These are phyloP conservation scores for Aspidiotus rigidus DNA, from an alignment of 2,888 invertebrate genomes.

Conservation along the genomic window DNA sequence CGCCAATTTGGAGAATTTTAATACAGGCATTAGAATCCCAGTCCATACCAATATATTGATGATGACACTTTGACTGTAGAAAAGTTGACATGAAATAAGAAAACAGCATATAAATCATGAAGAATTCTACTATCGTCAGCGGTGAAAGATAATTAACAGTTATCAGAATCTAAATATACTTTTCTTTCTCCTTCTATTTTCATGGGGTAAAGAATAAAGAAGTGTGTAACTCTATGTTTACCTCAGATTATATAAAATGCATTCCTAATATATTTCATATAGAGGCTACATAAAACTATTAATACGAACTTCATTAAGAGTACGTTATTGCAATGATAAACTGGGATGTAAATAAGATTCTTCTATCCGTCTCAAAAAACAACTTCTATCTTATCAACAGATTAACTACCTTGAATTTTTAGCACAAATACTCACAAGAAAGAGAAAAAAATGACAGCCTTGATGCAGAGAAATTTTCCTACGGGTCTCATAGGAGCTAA, in stretches of 20 bases:
- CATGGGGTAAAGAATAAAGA: no score
- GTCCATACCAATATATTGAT: slow-evolving; percentile 78
- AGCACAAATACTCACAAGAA: slow-evolving; percentile 72
- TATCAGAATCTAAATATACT: no score
- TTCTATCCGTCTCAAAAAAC: neutral
- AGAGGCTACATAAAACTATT: no score
- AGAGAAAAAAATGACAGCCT: slow-evolving; percentile 94
- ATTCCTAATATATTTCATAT: no score
- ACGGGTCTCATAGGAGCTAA: slow-evolving; percentile 86
- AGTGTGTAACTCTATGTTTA: no score
- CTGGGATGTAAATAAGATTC: neutral
- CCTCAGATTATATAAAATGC: no score
- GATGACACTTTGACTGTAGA: slow-evolving; percentile 75
- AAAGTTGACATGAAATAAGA: slow-evolving; percentile 37
- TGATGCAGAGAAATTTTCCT: slow-evolving; percentile 92
- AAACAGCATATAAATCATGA: slow-evolving; percentile 9
- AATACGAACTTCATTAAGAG: no score
- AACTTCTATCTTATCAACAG: no score
- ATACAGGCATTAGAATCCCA: slow-evolving; percentile 66
- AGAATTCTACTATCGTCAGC: slow-evolving; percentile 7
- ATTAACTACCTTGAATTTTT: no score
- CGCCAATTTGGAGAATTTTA: slow-evolving; percentile 53
- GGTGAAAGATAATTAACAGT: neutral
- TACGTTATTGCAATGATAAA: no score
- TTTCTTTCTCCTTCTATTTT: no score